phyloP scores from a whole-genome alignment of 2,113 vertebrate genomes.

The Carettochelys insculpta region DNA sequence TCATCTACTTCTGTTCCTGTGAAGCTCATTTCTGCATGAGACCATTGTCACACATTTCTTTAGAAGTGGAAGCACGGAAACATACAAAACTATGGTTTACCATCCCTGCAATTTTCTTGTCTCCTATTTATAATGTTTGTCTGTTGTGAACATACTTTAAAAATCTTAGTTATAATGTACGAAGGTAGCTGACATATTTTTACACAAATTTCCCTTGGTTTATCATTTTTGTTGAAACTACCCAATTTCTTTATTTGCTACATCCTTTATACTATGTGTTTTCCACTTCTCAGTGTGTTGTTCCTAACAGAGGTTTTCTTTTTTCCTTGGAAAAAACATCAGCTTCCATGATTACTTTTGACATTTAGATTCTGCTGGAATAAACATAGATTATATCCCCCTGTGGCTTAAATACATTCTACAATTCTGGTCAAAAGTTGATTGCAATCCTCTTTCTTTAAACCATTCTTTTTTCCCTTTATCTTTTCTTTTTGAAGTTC shows the following conservation, averaged over 20 bases:
- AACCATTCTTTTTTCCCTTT: neutral
- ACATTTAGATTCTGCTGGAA: neutral
- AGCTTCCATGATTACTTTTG: neutral
- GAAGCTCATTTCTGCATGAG: neutral
- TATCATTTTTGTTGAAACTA: neutral
- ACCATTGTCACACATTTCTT: neutral
- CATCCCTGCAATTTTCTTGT: conserved; percentile 5
- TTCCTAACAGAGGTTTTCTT: neutral
- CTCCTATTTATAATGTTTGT: neutral
- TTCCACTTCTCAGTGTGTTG: neutral
- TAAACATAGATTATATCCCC: neutral
- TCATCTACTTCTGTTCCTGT: neutral
- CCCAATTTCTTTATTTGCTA: neutral
- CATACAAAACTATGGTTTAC: neutral
- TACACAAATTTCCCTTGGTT: neutral
- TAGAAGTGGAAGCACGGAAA: neutral
- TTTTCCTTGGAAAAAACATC: neutral
- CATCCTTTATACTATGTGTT: neutral
- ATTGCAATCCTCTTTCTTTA: neutral
- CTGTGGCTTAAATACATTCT: neutral
- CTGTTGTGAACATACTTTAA: neutral
- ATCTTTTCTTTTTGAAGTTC: neutral
- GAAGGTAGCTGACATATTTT: neutral
- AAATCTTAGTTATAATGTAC: neutral
- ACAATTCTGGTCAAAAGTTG: neutral